phyloP scores from a whole-genome alignment of 2,797 vertebrate species.

The Bufotes viridis region DNA sequence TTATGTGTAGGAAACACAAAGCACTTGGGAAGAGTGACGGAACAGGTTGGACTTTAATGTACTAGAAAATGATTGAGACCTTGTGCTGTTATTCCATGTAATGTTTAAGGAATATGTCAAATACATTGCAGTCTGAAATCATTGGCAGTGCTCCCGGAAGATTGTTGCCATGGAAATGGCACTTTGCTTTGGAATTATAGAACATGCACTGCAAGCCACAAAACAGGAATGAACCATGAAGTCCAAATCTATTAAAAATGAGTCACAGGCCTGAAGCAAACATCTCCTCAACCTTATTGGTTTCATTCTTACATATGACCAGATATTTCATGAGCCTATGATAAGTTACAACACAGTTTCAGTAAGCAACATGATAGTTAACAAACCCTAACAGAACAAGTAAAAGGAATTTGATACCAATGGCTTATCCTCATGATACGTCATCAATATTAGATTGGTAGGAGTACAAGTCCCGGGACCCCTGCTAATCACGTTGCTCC shows the following conservation, averaged over 20 bases:
- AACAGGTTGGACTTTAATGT: background rate
- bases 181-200: slow-evolving; percentile 5
- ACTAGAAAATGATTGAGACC: background rate
- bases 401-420: no score
- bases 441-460: no score
- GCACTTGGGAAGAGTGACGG: background rate
- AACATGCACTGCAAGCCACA: slow-evolving; percentile 2
- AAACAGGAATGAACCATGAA: background rate
- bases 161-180: slow-evolving; percentile 29
- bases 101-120: slow-evolving; percentile 25
- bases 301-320: background rate
- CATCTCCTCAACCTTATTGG: background rate
- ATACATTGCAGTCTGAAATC: slow-evolving; percentile 30
- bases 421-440: no score
- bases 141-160: slow-evolving; percentile 37
- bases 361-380: background rate
- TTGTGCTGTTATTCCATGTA: background rate
- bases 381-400: background rate
- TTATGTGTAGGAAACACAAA: background rate
- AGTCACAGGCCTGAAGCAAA: background rate
- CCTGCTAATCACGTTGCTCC: no score
- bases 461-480: no score
- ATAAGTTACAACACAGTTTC: background rate
- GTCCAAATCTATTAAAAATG: slow-evolving; percentile 13
- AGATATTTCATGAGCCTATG: background rate